phyloP scores from a whole-genome alignment of 2,888 invertebrate species.

The Terebella lapidaria region DNA sequence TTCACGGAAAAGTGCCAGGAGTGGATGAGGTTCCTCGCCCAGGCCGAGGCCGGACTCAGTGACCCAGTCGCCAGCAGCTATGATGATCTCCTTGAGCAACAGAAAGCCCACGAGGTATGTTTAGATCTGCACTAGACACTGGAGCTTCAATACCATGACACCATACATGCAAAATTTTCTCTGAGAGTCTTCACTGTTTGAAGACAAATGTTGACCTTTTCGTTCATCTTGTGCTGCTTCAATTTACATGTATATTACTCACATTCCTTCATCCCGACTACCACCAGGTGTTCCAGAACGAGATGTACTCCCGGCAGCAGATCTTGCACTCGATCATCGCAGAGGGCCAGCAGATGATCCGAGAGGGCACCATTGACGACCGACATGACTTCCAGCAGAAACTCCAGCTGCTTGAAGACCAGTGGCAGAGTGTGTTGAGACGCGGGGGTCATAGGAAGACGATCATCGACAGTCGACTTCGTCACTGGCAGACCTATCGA shows the following conservation, averaged over 20 bases:
- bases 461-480: conserved; percentile 38
- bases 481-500: conserved; percentile 38
- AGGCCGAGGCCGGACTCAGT: conserved; percentile 42
- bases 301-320: conserved; percentile 44
- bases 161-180: no score
- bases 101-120: conserved; percentile 40
- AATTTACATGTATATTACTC: no score
- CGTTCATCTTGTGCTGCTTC: no score
- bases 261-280: no score
- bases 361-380: conserved; percentile 21
- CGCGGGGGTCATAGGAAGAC: conserved; percentile 43
- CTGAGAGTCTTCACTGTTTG: no score
- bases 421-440: conserved; percentile 47
- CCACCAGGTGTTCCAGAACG: conserved; percentile 42
- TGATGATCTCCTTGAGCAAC: conserved; percentile 39
- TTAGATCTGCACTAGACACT: no score
- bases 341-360: conserved; percentile 39
- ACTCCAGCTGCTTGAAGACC: conserved; percentile 41
- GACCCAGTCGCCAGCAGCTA: conserved; percentile 40
- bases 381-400: conserved; percentile 43
- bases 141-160: no score
- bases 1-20: conserved; percentile 46
- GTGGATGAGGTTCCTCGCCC: conserved; percentile 47
- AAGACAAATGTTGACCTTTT: no score
- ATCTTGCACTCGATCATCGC: conserved; percentile 45